A percentile compares a stretch with the other conserved stretches of the same genome.
These are phyloP conservation scores for Zygogramma bicolorata DNA, from an alignment of 2,888 invertebrate genomes.

Conservation along the genomic window DNA sequence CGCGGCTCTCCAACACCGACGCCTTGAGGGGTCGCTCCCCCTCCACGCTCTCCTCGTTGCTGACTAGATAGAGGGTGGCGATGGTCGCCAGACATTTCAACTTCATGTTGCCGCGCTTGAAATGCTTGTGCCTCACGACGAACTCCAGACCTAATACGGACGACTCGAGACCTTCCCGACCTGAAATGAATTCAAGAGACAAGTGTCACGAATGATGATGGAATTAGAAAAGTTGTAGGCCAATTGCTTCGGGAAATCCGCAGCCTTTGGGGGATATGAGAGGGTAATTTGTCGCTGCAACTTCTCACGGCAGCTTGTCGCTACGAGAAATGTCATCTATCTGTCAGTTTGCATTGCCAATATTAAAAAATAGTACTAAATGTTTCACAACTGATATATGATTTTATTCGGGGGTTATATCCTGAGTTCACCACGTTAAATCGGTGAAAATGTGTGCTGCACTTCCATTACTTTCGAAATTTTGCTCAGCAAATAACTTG, in stretches of 20 bases:
- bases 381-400: too few species aligned
- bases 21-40: slow-evolving; percentile 81
- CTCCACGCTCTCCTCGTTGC: slow-evolving; percentile 89
- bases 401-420: too few species aligned
- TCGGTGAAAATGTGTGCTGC: too few species aligned
- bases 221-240: background rate
- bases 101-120: slow-evolving; percentile 87
- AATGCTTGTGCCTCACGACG: slow-evolving; percentile 83
- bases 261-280: too few species aligned
- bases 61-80: slow-evolving; percentile 87
- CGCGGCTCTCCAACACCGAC: slow-evolving; percentile 82
- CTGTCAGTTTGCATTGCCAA: too few species aligned
- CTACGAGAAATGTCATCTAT: too few species aligned
- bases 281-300: too few species aligned
- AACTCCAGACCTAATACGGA: slow-evolving; percentile 84
- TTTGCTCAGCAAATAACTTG: too few species aligned
- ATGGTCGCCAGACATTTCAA: slow-evolving; percentile 91
- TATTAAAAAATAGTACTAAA: too few species aligned
- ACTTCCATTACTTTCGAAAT: too few species aligned
- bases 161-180: slow-evolving; percentile 78
- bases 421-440: too few species aligned
- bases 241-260: background rate
- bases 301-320: too few species aligned
- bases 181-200: slow-evolving; percentile 27
- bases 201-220: slow-evolving; percentile 12